A percentile compares a stretch with the other conserved stretches of the same genome.
These are phyloP conservation scores for Zapus hudsonius DNA, from an alignment of 2,113 vertebrate genomes.

Conservation along the genomic window DNA sequence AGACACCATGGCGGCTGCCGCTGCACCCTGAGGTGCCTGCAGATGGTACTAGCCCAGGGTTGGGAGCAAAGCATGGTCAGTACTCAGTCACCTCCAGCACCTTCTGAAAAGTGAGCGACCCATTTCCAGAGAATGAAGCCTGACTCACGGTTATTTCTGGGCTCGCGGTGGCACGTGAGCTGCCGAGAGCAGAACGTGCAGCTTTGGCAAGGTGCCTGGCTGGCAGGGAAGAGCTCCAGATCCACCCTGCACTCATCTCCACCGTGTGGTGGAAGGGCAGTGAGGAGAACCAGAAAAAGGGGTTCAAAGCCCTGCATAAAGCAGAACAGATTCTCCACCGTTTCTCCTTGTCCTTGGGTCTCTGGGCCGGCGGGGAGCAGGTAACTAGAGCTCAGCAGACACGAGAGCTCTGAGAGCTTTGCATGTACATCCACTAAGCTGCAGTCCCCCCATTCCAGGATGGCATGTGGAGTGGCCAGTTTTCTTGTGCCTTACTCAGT, in stretches of 20 bases:
- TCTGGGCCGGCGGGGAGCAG: background rate
- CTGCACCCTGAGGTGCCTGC: background rate
- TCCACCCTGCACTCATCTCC: background rate
- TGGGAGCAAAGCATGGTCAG: background rate
- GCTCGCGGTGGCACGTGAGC: background rate
- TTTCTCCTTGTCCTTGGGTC: background rate
- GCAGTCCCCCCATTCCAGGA: background rate
- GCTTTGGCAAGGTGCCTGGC: background rate
- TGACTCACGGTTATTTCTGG: background rate
- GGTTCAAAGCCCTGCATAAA: conserved; percentile 48
- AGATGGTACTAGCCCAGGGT: background rate
- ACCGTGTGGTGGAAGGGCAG: background rate
- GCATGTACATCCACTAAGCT: background rate
- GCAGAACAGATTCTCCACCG: conserved; percentile 36
- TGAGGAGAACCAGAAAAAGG: conserved; percentile 19
- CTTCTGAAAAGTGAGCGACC: background rate
- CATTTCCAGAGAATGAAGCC: background rate
- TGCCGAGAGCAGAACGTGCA: background rate
- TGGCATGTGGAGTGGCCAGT: background rate
- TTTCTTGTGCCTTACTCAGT: background rate
- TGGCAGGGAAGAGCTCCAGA: background rate
- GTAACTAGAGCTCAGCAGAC: background rate
- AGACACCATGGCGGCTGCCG: no score
- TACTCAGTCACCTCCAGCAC: background rate
- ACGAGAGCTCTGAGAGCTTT: background rate